Base-by-base conservation (phyloP, 2,113 vertebrate genomes). In the Rhodinocichla rosea region DNA sequence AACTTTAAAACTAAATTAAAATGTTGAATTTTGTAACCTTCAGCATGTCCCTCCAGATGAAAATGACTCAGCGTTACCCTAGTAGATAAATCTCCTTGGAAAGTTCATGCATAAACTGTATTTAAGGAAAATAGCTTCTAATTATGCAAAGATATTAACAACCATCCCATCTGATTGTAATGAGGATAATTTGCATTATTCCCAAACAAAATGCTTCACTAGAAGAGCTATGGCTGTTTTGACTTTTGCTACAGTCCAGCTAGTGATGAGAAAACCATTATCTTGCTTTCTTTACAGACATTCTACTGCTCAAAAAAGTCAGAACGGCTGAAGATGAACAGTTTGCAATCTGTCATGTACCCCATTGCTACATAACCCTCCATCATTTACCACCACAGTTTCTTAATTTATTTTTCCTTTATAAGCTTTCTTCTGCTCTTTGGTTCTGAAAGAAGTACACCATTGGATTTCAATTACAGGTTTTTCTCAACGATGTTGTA, bases 161-260 rank as follows among this genome's bases (percentile, higher is more conserved):
- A 94, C 73, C 87, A 96, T 95, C 82, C 86, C 81, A 97, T 96
- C 90, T 97, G 92, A 96, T 92, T 97, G 95, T 94, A 97, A 96
- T 96, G 93, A 97, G 94, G 86, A 93, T 89, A 97, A 97, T 97
- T 97, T 96, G 92, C 95, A 93, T 92, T 96, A 94, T 96, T 94
- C 90, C 62, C 53, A 90, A 95, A 95, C 90, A 90, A 96, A 95
- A 93, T 79, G 52, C 88, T 83, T 91, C 1, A 7, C 63, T 75
- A 77, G 45, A 79, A 91, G 87, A 75, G 83, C 95, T 95, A 97
- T 79, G 79, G 77, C 63, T 91, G 81, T 95, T 92, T 91, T 40
- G 32, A n/a, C 65, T 85, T 96, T 95, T 94, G 77, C 40, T 89
- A 71, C 49, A 81, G 80, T 94, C 85, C 91, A 94, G 78, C 45